Percentiles rank a stretch among this genome's conserved stretches.
Evolutionary conservation across 2,888 invertebrate species (phyloP).

Genomic region (Drosophila kanekoi): DNA sequence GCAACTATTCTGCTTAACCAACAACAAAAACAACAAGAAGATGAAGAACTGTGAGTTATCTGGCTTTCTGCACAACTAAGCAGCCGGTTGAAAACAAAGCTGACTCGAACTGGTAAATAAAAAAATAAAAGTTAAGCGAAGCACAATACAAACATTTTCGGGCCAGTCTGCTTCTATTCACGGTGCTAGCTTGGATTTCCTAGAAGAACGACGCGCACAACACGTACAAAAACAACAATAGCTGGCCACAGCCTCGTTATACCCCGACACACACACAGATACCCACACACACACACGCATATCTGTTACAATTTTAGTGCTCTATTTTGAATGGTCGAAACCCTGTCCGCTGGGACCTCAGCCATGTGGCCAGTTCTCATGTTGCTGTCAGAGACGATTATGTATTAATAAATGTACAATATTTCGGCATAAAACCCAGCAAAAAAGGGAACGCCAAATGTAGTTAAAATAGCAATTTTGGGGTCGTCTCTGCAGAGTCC

Average conservation of each 20-base stretch:
- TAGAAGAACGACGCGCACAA: slow-evolving; percentile 52
- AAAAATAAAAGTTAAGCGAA: slow-evolving; percentile 5
- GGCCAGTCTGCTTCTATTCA: slow-evolving; percentile 58
- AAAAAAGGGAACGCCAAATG: slow-evolving; percentile 50
- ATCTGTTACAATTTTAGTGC: slow-evolving; percentile 73
- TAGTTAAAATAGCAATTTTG: slow-evolving; percentile 72
- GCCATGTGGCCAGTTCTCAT: slow-evolving; percentile 58
- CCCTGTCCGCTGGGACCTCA: slow-evolving; percentile 55
- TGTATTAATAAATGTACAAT: slow-evolving; percentile 76
- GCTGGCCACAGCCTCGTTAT: slow-evolving; percentile 27
- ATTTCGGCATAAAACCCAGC: slow-evolving; percentile 48
- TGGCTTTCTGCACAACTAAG: slow-evolving; percentile 73
- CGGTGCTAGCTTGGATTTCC: slow-evolving; percentile 62
- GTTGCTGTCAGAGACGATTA: slow-evolving; percentile 64
- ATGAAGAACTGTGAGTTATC: slow-evolving; percentile 48
- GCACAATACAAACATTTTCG: slow-evolving; percentile 57
- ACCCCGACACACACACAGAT: not conserved
- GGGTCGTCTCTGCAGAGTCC: slow-evolving; percentile 22
- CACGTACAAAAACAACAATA: slow-evolving; percentile 33
- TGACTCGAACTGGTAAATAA: slow-evolving; percentile 18
- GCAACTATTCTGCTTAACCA: slow-evolving; percentile 32
- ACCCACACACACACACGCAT: slow-evolving; percentile 14
- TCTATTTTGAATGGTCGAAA: slow-evolving; percentile 65
- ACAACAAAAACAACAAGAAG: slow-evolving; percentile 14
- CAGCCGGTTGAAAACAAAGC: slow-evolving; percentile 46